These are phyloP conservation scores for Amiota communis DNA, from an alignment of 2,888 invertebrate species.

Conservation along the genomic window DNA sequence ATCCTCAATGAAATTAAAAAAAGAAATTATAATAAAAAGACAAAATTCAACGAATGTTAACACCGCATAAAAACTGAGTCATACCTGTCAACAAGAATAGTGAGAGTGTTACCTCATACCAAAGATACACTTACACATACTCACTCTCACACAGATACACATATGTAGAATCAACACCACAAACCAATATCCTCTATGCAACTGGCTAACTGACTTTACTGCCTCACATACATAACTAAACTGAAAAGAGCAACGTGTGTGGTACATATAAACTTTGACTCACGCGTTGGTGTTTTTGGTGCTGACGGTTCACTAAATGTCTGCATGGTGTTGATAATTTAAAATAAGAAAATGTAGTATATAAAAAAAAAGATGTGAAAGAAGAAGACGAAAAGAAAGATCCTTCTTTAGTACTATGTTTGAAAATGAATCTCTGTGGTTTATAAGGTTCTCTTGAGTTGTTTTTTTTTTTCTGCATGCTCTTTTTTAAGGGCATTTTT, in stretches of 20 bases:
- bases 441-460: neutral
- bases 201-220: too few species aligned
- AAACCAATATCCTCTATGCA: neutral
- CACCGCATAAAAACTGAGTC: too few species aligned
- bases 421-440: conserved; percentile 4
- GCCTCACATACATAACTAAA: too few species aligned
- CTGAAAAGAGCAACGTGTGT: conserved; percentile 2
- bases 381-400: neutral
- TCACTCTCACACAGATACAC: too few species aligned
- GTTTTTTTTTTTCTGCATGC: neutral
- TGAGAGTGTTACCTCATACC: too few species aligned
- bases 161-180: too few species aligned
- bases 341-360: neutral
- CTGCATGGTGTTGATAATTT: neutral
- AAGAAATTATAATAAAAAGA: neutral
- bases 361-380: neutral
- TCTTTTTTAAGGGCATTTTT: neutral
- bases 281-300: conserved; percentile 8
- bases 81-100: too few species aligned
- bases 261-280: neutral
- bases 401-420: neutral
- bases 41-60: neutral
- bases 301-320: neutral
- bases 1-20: neutral
- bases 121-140: too few species aligned